These are phyloP conservation scores for Calliphora vomitoria DNA, from an alignment of 2,888 invertebrate genomes.

Conservation along the genomic window DNA sequence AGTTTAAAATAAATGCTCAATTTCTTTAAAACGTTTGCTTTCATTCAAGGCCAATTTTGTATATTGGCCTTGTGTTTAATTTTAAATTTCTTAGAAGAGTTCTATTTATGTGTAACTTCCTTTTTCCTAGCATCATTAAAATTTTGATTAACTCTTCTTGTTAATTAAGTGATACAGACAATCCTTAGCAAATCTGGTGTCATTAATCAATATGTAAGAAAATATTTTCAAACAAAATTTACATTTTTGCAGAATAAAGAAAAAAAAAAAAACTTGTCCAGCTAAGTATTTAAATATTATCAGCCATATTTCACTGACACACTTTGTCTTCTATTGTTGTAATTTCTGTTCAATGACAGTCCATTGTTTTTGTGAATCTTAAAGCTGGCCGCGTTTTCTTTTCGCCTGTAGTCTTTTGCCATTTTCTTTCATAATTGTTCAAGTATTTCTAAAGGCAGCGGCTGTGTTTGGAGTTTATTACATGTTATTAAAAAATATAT, in stretches of 20 bases:
- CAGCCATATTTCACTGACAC: constrained; percentile 8
- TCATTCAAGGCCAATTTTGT: not conserved
- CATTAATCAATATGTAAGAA: not conserved
- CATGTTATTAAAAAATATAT: not conserved
- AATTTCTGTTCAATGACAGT: not conserved
- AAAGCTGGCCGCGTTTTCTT: too few relatives aligned
- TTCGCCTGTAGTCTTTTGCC: not conserved
- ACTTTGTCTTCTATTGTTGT: not conserved
- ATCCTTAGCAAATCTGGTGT: not conserved
- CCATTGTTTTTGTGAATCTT: not conserved
- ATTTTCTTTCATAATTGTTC: not conserved
- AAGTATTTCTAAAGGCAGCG: not conserved
- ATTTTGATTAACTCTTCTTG: not conserved
- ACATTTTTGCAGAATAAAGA: too few relatives aligned
- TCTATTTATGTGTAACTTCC: not conserved
- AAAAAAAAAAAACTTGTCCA: too few relatives aligned
- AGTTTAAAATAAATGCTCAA: too few relatives aligned
- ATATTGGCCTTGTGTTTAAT: not conserved
- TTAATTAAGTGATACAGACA: not conserved
- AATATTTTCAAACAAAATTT: not conserved
- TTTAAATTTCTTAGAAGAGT: not conserved
- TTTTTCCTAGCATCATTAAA: not conserved
- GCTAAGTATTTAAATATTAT: constrained; percentile 1
- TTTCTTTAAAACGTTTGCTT: not conserved
- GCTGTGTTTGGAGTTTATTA: constrained; percentile 1